Evolutionary conservation across 2,888 invertebrate species (phyloP), one percentile per base, ranked within the genome.

Genomic region (Doris montereyensis): DNA sequence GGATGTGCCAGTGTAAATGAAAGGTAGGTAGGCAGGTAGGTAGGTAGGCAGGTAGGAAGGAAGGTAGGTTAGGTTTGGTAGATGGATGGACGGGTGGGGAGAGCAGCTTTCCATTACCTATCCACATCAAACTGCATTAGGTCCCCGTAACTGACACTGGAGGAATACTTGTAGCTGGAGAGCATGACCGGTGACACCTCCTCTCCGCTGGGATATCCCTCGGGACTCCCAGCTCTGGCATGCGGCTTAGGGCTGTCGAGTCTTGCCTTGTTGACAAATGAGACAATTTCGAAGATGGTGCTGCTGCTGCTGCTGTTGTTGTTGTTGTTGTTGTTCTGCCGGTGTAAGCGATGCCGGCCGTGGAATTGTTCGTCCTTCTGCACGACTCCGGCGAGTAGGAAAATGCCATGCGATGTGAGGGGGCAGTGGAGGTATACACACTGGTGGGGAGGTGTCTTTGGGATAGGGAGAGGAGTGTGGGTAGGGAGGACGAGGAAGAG

Each of bases 61-160:
- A 17, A 24, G 65, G 21, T 26, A 26, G 10, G 2, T 28, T n/a
- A 2, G 13, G 65, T 24, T 65, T 1, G 5, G 65, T 28, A 32
- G 28, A 32, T 28, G 34, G 8, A 28, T 28, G 70, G 70, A 17
- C 26, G 67, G 70, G 2, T 21, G 70, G 70, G 1, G 17, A 26
- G 28, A 78, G 78, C 26, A 30, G 71, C n/a, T 73, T 72, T 10
- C 17, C 5, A 83, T 87, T 89, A 89, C 89, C 89, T 88, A 90
- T 97, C 97, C 17, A 95, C 94, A 17, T 96, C 96, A 89, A 97
- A 97, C 90, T 97, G 97, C 77, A 97, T 91, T 78, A 97, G 92
- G 92, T 97, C 97, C 90, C 97, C 97, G 86, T 97, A 97, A 71
- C 96, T 97, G 0, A 97, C 97, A 83, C 86, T 89, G 88, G 97